A percentile compares a stretch with the other conserved stretches of the same genome.
These are phyloP conservation scores for Garra rufa DNA, from an alignment of 2,113 vertebrate species.

Conservation along the genomic window DNA sequence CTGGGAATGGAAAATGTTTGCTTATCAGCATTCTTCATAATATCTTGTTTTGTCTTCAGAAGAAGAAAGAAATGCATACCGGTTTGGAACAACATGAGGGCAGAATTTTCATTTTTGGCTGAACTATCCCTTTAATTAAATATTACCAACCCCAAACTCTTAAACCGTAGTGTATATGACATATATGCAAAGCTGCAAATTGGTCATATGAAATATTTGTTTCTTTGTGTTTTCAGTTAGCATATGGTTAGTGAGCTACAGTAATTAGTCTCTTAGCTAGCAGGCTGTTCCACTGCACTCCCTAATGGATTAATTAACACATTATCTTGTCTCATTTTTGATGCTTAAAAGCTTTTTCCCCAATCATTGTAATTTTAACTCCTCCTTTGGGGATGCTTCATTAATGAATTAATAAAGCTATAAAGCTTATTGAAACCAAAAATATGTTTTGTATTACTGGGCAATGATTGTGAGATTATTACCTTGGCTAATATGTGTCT, in stretches of 20 bases:
- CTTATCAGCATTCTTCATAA: too few relatives aligned
- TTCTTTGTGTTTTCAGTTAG: neutral
- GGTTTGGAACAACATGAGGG: too few relatives aligned
- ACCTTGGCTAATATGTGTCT: neutral
- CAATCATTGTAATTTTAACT: neutral
- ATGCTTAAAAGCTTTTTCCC: slow-evolving; percentile 1
- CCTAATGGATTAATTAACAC: neutral
- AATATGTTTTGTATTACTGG: neutral
- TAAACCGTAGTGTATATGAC: neutral
- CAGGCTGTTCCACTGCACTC: neutral
- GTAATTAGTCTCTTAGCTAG: neutral
- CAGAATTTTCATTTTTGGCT: too few relatives aligned
- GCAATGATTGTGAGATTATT: neutral
- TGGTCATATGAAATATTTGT: neutral
- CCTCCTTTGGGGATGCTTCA: neutral
- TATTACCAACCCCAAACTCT: too few relatives aligned
- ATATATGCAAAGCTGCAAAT: neutral
- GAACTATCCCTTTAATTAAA: too few relatives aligned
- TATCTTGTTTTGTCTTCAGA: too few relatives aligned
- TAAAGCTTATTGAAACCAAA: neutral
- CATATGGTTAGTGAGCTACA: neutral
- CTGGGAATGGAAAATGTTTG: too few relatives aligned
- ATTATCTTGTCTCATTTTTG: neutral
- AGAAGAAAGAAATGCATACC: too few relatives aligned
- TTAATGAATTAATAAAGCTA: neutral